Evolutionary conservation across 2,797 vertebrate genomes (phyloP).

Genomic region (Hozukius guyotensis): DNA sequence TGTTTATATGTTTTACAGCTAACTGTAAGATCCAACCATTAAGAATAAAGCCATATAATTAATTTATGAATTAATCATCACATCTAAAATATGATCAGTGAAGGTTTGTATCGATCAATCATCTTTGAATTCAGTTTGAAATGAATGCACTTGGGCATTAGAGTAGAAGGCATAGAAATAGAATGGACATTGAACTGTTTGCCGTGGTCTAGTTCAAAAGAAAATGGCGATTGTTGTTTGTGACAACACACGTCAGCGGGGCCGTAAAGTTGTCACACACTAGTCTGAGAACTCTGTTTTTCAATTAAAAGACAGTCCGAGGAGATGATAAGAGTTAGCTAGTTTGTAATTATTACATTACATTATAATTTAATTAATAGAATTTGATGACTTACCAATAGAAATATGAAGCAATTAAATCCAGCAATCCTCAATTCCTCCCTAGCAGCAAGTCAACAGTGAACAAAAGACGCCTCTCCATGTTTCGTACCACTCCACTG

Average conservation of each 20-base stretch:
- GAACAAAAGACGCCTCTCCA: too few species aligned
- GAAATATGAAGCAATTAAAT: too few species aligned
- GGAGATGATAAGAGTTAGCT: neutral
- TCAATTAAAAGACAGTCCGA: neutral
- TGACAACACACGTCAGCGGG: neutral
- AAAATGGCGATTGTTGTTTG: neutral
- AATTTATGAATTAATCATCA: neutral
- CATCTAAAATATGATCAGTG: neutral
- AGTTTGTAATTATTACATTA: neutral
- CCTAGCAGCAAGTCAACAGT: neutral
- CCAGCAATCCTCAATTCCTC: neutral
- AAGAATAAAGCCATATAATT: neutral
- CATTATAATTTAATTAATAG: too few species aligned
- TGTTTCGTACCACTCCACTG: too few species aligned
- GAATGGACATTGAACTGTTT: neutral
- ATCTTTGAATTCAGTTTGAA: neutral
- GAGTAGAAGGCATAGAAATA: neutral
- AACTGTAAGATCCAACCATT: neutral
- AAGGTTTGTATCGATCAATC: neutral
- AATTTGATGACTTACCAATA: too few species aligned
- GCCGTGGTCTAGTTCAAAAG: neutral
- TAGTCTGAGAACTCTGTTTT: neutral
- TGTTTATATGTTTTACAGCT: slow-evolving; percentile 18
- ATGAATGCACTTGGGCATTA: neutral
- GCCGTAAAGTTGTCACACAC: too few species aligned